Base-by-base conservation (phyloP, 2,888 invertebrate genomes). In the Cataglyphis albicans region DNA sequence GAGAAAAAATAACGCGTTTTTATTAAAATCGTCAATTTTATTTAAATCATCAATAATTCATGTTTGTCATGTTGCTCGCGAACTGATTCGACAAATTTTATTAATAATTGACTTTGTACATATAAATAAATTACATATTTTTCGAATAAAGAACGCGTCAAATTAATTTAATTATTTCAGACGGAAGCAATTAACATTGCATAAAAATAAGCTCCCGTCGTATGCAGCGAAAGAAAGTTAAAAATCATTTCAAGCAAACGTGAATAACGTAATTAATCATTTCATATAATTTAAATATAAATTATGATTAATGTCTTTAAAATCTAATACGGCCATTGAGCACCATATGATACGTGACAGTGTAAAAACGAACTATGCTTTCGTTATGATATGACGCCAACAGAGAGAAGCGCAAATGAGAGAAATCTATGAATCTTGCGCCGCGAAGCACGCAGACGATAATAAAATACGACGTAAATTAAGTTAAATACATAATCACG, bases 351-450 rank as follows among this genome's bases (percentile, higher is more conserved):
- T 64, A 63, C 15, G 44, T 48, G 32, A 35, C 32, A 67, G 21
- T 7, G 32, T 55, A 38, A 75, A 67, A 55, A 67, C 32, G 4
- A 18, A 44, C 0, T 32, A 21, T 21, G 48, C 67, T 67, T 76
- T 52, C 38, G 9, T 75, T 75, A 15, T 7, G 55, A 35, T 1
- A 10, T 12, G 55, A 21, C 1, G 10, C n/a, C 4, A 25, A 55
- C 5, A 55, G 18, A 32, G 2, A 57, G 10, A 59, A 18, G 12
- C 4, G 10, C 52, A 52, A 70, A 70, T 18, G 6, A 59, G 41
- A 78, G 59, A 70, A 70, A 70, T 68, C 59, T 70, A 48, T 15
- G 44, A 70, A 78, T 59, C 44, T 9, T 78, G 41, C 25, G n/a
- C 21, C 25, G 12, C 18, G 18, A 64, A n/a, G 3, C 41, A 29